Evolutionary conservation across 2,888 invertebrate genomes (phyloP).

Genomic region (Mimumesa dahlbomi): DNA sequence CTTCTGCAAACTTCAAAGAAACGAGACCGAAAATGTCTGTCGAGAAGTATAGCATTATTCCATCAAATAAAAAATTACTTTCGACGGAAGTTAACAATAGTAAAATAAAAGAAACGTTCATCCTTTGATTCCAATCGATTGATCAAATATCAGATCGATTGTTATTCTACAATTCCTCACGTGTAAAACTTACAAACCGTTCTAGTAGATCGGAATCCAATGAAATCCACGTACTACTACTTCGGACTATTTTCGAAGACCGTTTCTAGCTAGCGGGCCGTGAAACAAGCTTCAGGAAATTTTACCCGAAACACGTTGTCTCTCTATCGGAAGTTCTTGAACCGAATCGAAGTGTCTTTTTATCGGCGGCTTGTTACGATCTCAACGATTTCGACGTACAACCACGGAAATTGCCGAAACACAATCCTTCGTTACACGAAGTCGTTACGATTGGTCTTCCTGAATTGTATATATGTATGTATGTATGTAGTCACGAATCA

Average conservation of each 20-base stretch:
- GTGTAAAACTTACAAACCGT: too few relatives aligned
- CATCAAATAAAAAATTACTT: too few relatives aligned
- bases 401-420: neutral
- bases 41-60: too few relatives aligned
- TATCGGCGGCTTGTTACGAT: conserved; percentile 25
- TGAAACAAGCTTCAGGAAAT: conserved; percentile 18
- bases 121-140: too few relatives aligned
- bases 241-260: neutral
- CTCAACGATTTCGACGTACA: conserved; percentile 3
- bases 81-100: too few relatives aligned
- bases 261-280: neutral
- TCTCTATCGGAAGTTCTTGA: neutral
- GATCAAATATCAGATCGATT: too few relatives aligned
- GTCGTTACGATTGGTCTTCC: conserved; percentile 4
- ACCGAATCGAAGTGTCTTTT: conserved; percentile 21
- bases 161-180: too few relatives aligned
- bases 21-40: too few relatives aligned
- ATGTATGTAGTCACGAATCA: conserved; percentile 4
- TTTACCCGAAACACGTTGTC: conserved; percentile 8
- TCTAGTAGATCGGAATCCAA: neutral
- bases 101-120: too few relatives aligned
- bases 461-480: neutral
- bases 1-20: too few relatives aligned
- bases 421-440: conserved; percentile 38
- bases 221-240: conserved; percentile 4